Evolutionary conservation across 2,888 invertebrate genomes (phyloP).

Genomic region (Acanthosepion pharaonis): DNA sequence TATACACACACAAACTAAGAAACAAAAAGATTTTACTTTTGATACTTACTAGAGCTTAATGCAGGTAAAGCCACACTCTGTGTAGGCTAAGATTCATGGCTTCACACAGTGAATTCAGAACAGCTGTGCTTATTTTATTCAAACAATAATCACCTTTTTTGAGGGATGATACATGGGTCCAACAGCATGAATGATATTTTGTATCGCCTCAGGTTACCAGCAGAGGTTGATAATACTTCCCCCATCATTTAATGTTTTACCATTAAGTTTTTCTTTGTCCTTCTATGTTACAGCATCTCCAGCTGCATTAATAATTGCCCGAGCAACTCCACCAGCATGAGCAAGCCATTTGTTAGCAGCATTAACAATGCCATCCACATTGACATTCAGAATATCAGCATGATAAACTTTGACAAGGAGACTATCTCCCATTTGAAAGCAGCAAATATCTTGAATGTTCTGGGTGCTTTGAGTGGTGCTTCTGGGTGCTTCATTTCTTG

Average conservation of each 20-base stretch:
- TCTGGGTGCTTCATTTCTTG: neutral
- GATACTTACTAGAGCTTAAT: too few relatives aligned
- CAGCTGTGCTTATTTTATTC: too few relatives aligned
- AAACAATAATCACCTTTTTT: too few relatives aligned
- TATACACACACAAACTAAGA: too few relatives aligned
- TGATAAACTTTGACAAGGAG: slow-evolving; percentile 12
- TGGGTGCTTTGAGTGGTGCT: neutral
- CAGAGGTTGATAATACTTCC: slow-evolving; percentile 18
- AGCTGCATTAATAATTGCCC: neutral
- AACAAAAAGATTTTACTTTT: too few relatives aligned
- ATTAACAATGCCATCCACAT: slow-evolving; percentile 37
- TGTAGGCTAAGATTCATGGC: too few relatives aligned
- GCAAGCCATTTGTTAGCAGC: neutral
- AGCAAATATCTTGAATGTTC: neutral
- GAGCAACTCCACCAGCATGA: neutral
- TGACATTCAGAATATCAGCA: neutral
- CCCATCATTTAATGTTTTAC: neutral
- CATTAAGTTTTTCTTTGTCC: neutral
- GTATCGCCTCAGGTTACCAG: slow-evolving; percentile 41
- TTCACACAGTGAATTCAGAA: too few relatives aligned
- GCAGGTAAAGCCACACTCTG: too few relatives aligned
- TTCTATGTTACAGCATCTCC: neutral
- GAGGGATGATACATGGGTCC: too few relatives aligned
- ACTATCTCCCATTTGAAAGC: neutral
- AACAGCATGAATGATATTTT: too few relatives aligned